A percentile compares a stretch with the other conserved stretches of the same genome.
These are phyloP conservation scores for Drosophila prosaltans DNA, from an alignment of 1,140 invertebrate genomes.

Conservation along the genomic window DNA sequence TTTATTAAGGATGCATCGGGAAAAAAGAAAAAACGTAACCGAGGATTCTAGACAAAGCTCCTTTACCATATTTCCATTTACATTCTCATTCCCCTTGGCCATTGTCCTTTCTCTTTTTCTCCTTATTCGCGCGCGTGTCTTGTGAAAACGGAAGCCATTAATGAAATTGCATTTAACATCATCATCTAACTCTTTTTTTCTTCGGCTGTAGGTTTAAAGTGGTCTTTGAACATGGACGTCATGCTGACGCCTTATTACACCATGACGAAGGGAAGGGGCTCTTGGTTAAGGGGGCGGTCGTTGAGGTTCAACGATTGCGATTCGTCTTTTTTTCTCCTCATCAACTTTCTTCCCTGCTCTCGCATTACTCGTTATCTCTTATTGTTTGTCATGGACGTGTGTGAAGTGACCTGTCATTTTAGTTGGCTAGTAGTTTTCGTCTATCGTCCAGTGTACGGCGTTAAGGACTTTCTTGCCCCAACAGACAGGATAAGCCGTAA, in stretches of 20 bases:
- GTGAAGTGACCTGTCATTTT: constrained; percentile 52
- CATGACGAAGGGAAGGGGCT: constrained; percentile 27
- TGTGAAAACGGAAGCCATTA: constrained; percentile 74
- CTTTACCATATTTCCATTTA: constrained; percentile 5
- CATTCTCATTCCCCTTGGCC: background rate
- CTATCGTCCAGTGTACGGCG: constrained; percentile 16
- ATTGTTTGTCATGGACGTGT: constrained; percentile 14
- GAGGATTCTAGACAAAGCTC: constrained; percentile 33
- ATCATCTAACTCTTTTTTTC: constrained; percentile 10
- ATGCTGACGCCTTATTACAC: constrained; percentile 53
- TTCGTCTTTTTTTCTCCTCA: background rate
- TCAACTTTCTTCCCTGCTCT: background rate
- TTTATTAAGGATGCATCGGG: constrained; percentile 56
- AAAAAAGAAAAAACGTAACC: background rate
- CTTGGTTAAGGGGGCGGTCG: background rate
- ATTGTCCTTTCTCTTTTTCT: background rate
- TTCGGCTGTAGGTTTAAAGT: constrained; percentile 42
- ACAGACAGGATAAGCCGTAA: constrained; percentile 41
- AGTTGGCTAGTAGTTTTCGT: constrained; percentile 41
- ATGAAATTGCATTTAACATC: constrained; percentile 74
- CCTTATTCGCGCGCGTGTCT: constrained; percentile 55
- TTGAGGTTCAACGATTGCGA: constrained; percentile 1
- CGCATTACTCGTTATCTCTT: background rate
- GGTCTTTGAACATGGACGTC: constrained; percentile 55
- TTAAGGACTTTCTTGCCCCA: constrained; percentile 37